Evolutionary conservation across 2,888 invertebrate genomes (phyloP).

Genomic region (Druceiella hillmani): DNA sequence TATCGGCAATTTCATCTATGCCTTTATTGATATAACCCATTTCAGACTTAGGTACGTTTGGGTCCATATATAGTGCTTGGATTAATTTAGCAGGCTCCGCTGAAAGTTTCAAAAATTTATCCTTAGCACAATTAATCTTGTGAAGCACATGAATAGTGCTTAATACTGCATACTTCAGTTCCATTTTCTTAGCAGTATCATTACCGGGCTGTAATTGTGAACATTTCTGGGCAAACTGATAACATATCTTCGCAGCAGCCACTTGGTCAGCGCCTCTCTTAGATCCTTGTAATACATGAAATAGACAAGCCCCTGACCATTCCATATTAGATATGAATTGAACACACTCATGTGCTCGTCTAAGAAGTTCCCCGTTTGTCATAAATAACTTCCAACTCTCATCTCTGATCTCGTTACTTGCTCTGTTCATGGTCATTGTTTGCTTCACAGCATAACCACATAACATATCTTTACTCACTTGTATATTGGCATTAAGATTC

Average conservation of each 20-base stretch:
- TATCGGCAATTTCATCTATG: slow-evolving; percentile 48
- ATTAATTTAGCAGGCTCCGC: slow-evolving; percentile 47
- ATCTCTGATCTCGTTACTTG: slow-evolving; percentile 10
- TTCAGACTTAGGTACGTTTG: slow-evolving; percentile 40
- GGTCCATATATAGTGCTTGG: slow-evolving; percentile 42
- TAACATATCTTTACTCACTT: slow-evolving; percentile 48
- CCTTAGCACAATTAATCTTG: slow-evolving; percentile 46
- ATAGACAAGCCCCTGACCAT: slow-evolving; percentile 50
- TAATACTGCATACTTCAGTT: slow-evolving; percentile 41
- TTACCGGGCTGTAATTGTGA: slow-evolving; percentile 44
- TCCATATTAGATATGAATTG: slow-evolving; percentile 48
- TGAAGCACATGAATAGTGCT: slow-evolving; percentile 45
- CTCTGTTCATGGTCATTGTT: slow-evolving; percentile 38
- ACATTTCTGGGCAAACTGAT: slow-evolving; percentile 49
- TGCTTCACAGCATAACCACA: slow-evolving; percentile 50
- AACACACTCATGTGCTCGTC: slow-evolving; percentile 46
- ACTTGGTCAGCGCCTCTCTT: slow-evolving; percentile 50
- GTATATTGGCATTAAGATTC: slow-evolving; percentile 38
- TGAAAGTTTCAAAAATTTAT: slow-evolving; percentile 41
- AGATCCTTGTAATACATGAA: slow-evolving; percentile 47
- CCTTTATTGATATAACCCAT: slow-evolving; percentile 40
- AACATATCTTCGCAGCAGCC: slow-evolving; percentile 46
- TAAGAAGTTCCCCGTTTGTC: slow-evolving; percentile 41
- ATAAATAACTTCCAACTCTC: slow-evolving; percentile 37
- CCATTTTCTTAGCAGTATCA: slow-evolving; percentile 47